phyloP scores from a whole-genome alignment of 2,113 vertebrate genomes.

The Tetrax tetrax region DNA sequence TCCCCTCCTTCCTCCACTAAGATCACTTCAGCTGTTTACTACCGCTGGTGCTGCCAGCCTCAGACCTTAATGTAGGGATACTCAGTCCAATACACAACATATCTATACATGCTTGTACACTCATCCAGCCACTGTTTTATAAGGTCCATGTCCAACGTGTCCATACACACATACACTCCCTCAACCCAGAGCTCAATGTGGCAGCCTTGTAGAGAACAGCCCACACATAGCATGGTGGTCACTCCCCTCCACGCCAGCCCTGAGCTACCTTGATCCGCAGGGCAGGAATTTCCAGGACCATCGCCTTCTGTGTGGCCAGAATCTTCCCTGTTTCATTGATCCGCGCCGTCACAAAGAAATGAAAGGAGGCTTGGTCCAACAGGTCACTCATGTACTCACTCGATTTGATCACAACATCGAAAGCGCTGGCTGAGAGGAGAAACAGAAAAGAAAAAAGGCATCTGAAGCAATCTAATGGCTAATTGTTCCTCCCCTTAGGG shows the following conservation, averaged over 20 bases:
- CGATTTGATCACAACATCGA: slow-evolving; percentile 74
- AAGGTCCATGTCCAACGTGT: fast-evolving
- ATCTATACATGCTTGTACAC: background rate
- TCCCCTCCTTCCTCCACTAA: background rate
- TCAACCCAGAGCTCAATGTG: background rate
- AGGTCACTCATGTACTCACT: slow-evolving; percentile 84
- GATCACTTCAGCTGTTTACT: background rate
- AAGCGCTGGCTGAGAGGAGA: slow-evolving; percentile 75
- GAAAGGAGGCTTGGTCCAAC: slow-evolving; percentile 90
- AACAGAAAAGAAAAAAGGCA: background rate
- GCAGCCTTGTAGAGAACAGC: background rate
- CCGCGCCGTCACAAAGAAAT: slow-evolving; percentile 89
- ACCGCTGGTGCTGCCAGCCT: background rate
- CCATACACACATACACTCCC: background rate
- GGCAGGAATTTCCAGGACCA: slow-evolving; percentile 79
- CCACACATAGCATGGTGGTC: fast-evolving
- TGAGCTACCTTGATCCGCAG: slow-evolving; percentile 83
- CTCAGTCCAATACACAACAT: background rate
- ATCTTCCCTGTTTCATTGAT: slow-evolving; percentile 84
- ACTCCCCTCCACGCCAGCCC: background rate
- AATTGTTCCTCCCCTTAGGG: background rate
- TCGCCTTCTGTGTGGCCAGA: slow-evolving; percentile 82
- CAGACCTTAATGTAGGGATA: background rate
- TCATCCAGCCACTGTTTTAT: background rate
- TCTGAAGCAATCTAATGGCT: background rate